Evolutionary conservation across 2,113 vertebrate genomes (phyloP), one percentile per base, ranked within the genome.

Genomic region (Thermophis baileyi): DNA sequence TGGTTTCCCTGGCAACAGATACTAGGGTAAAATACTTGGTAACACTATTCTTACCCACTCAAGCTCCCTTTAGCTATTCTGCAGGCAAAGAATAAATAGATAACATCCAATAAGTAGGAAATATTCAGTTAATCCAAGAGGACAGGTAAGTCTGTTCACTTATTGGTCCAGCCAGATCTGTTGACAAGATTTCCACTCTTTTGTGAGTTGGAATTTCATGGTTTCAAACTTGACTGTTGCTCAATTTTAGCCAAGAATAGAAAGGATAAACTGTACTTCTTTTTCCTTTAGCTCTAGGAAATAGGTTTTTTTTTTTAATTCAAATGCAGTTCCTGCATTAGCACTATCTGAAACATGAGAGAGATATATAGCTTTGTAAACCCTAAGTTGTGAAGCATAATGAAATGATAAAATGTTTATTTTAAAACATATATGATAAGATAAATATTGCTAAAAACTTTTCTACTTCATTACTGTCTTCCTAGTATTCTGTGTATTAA

Each of bases 1-100:
- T 40, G 6, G 54, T 94, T 96, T 90, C 92, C 93, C 69, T 95
- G 85, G 85, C 24, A 94, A 94, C 63, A 90, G 51, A 90, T 95
- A 90, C 3, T 10, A 91, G 89, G 51, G 74, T 85, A 57, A 95
- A 93, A 47, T 25, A 89, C 49, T 3, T 7, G 94, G 40, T 30
- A 93, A 86, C 0, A 0, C 12, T 91, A 85, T 20, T 93, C 16
- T 53, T 24, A 85, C 54, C 60, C 90, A 74, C 69, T 90, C 87
- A 93, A 60, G 25, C 54, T 92, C 92, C 1, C 11, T 85, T 91
- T 85, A 90, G 30, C n/a, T 96, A 91, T 60, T 30, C 46, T 22
- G 53, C 91, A 93, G 81, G 90, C 25, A 55, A 89, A 47, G 90
- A 90, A 35, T 24, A 49, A 74, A 85, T 44, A 81, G 91, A 91